These are phyloP conservation scores for Eubucco bourcierii DNA, from an alignment of 2,113 vertebrate species.

Conservation along the genomic window DNA sequence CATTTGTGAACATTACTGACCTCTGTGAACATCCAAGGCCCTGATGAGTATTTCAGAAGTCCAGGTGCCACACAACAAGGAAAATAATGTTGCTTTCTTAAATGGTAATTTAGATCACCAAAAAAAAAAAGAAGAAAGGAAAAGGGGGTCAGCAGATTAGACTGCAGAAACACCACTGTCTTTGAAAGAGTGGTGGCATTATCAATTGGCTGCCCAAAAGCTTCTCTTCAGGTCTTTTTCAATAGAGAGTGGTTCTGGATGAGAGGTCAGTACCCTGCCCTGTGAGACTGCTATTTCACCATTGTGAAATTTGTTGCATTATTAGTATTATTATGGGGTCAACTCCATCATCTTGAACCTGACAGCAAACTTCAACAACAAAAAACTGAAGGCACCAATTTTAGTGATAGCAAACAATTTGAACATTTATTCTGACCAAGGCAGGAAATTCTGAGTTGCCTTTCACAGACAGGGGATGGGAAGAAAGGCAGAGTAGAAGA, in stretches of 20 bases:
- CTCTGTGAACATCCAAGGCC: neutral
- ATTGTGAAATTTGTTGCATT: neutral
- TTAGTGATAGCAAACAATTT: conserved; percentile 9
- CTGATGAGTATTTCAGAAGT: neutral
- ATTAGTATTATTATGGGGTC: neutral
- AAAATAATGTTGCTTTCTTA: neutral
- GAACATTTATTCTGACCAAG: neutral
- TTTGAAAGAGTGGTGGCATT: neutral
- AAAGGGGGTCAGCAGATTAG: neutral
- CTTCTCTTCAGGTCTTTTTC: neutral
- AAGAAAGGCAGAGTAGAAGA: neutral
- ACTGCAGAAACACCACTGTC: neutral
- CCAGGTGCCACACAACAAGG: neutral
- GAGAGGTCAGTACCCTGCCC: neutral
- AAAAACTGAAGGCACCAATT: neutral
- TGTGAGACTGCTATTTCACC: neutral
- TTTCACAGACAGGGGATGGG: neutral
- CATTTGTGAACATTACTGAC: neutral
- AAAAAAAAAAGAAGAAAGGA: neutral
- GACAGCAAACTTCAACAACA: neutral
- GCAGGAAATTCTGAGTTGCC: neutral
- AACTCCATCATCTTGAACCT: neutral
- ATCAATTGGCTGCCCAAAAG: neutral
- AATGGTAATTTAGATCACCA: neutral
- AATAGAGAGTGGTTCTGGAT: neutral